These are phyloP conservation scores for Pseudoips prasinana DNA, from an alignment of 2,888 invertebrate genomes.

Conservation along the genomic window DNA sequence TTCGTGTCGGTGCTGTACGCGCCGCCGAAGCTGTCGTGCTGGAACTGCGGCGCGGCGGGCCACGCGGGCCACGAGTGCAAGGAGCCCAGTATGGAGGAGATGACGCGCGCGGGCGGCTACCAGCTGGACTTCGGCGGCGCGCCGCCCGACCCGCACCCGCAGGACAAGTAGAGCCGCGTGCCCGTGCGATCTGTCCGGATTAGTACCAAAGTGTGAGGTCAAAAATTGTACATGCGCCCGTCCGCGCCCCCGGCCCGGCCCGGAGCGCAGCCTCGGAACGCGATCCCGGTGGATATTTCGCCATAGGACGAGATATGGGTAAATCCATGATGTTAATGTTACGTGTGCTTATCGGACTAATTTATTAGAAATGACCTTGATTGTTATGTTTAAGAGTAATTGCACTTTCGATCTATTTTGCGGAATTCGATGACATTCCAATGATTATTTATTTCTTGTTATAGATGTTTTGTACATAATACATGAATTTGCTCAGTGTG, in stretches of 20 bases:
- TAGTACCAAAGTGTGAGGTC: conserved; percentile 54
- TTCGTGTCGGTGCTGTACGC: conserved; percentile 80
- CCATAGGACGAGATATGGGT: conserved; percentile 41
- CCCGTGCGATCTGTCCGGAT: conserved; percentile 25
- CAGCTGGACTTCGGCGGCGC: conserved; percentile 84
- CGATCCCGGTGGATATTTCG: conserved; percentile 36
- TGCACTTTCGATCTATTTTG: conserved; percentile 60
- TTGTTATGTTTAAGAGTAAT: conserved; percentile 47
- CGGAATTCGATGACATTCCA: conserved; percentile 42
- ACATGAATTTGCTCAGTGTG: neutral
- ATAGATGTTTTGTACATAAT: conserved; percentile 1
- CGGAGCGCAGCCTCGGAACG: conserved; percentile 29
- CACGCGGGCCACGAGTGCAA: conserved; percentile 94
- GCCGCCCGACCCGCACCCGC: conserved; percentile 60
- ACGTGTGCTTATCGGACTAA: conserved; percentile 51
- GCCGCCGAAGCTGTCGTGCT: conserved; percentile 89
- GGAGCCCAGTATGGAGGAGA: conserved; percentile 95
- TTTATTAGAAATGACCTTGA: conserved; percentile 39
- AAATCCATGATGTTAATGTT: conserved; percentile 46
- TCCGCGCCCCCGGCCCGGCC: conserved; percentile 25
- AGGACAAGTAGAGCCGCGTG: conserved; percentile 59
- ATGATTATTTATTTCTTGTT: conserved; percentile 11
- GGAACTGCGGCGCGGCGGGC: conserved; percentile 94
- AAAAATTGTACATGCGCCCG: conserved; percentile 35
- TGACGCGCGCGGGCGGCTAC: conserved; percentile 88